phyloP scores from a whole-genome alignment of 92 coral and sea anemone genomes.

The Phenganax stokvisi region DNA sequence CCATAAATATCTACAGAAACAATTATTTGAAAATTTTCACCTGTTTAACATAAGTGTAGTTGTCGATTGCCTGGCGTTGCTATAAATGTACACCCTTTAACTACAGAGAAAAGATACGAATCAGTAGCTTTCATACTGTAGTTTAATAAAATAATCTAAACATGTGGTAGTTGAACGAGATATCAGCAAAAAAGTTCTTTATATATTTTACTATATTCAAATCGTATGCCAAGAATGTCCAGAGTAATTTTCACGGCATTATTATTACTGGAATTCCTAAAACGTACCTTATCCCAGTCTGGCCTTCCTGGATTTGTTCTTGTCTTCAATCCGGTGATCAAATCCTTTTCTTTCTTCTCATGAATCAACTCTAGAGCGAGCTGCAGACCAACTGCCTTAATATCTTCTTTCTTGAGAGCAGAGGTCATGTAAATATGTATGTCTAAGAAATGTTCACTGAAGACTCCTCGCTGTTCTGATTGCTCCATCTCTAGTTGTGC shows the following conservation, averaged over 20 bases:
- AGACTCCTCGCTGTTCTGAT: constrained; percentile 30
- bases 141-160: no score
- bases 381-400: constrained; percentile 34
- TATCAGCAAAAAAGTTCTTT: no score
- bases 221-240: no score
- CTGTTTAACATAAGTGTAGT: not conserved
- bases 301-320: constrained; percentile 88
- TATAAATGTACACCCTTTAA: no score
- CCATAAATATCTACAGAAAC: constrained; percentile 15
- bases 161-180: no score
- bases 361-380: constrained; percentile 51
- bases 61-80: no score
- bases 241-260: no score
- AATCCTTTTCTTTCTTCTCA: constrained; percentile 74
- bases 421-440: constrained; percentile 41
- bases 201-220: no score
- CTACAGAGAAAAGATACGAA: no score
- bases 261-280: no score
- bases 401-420: constrained; percentile 35
- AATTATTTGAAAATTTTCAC: not conserved
- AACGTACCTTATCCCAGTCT: constrained; percentile 64
- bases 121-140: no score
- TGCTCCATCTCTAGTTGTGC: constrained; percentile 36
- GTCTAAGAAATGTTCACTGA: constrained; percentile 33
- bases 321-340: constrained; percentile 75